Conservation (phyloP, 2,888 invertebrate species). For the Eremobia ochroleuca region DNA sequence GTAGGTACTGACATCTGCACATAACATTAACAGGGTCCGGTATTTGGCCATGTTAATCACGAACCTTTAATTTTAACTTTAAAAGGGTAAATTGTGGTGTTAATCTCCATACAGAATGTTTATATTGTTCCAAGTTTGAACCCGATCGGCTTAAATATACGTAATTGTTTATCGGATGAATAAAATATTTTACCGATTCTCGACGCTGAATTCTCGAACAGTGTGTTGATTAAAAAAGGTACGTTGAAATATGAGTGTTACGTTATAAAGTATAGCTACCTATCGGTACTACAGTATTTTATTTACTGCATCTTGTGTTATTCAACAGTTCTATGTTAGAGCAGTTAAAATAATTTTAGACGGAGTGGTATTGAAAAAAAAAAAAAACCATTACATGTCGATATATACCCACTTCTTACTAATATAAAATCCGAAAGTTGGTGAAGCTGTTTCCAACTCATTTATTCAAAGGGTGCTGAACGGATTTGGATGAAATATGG, state of each 20-base stretch:
- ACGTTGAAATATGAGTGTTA: slow-evolving; percentile 29
- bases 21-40: not conserved
- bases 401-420: not conserved
- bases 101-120: slow-evolving; percentile 41
- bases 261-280: not conserved
- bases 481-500: not conserved
- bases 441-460: not conserved
- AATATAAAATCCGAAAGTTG: not conserved
- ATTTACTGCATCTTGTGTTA: slow-evolving; percentile 9
- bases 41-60: slow-evolving; percentile 17
- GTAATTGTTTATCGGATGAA: slow-evolving; percentile 50
- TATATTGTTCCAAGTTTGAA: slow-evolving; percentile 43
- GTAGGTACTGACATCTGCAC: not conserved
- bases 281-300: slow-evolving; percentile 3
- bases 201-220: slow-evolving; percentile 26
- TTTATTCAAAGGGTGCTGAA: not conserved
- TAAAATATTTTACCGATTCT: slow-evolving; percentile 50
- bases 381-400: too few species aligned
- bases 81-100: slow-evolving; percentile 40
- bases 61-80: slow-evolving; percentile 25
- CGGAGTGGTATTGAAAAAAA: too few species aligned
- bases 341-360: not conserved
- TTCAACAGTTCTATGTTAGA: not conserved
- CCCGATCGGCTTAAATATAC: slow-evolving; percentile 47
- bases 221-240: slow-evolving; percentile 59